Percentiles rank a stretch among this genome's conserved stretches.
Conservation (phyloP, 2,888 invertebrate species). For the Neoscelio sp. region DNA sequence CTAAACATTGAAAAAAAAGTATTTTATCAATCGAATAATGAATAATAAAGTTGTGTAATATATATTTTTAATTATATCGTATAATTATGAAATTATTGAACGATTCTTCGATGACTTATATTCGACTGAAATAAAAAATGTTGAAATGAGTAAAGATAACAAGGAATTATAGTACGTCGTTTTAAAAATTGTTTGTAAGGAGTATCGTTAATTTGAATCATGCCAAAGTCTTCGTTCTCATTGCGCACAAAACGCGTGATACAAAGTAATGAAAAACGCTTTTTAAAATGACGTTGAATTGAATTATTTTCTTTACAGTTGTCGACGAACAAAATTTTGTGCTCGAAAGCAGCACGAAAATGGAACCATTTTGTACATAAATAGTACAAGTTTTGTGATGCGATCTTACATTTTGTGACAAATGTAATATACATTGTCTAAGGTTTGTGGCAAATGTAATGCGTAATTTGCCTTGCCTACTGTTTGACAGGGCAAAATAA, state of each 20-base stretch:
- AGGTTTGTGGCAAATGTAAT: conserved; percentile 64
- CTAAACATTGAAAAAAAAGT: conserved; percentile 16
- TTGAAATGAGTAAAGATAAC: neutral
- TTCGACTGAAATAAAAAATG: conserved; percentile 10
- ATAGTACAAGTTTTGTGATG: conserved; percentile 48
- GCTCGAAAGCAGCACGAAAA: conserved; percentile 12
- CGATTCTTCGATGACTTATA: conserved; percentile 2
- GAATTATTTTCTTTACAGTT: conserved; percentile 10
- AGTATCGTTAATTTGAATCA: conserved; percentile 1
- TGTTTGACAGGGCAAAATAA: conserved; percentile 59
- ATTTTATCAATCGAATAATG: conserved; percentile 27
- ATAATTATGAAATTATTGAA: too few species aligned
- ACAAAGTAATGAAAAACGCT: neutral
- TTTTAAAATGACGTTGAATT: neutral
- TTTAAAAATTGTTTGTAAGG: conserved; percentile 7
- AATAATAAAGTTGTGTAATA: neutral
- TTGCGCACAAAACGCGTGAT: conserved; percentile 3
- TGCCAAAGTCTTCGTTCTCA: conserved; percentile 15
- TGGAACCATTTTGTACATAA: conserved; percentile 58
- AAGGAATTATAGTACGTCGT: conserved; percentile 1
- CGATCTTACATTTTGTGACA: conserved; percentile 59
- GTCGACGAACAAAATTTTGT: conserved; percentile 12
- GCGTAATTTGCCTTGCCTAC: conserved; percentile 57
- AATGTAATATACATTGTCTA: conserved; percentile 61
- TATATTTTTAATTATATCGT: too few species aligned